phyloP scores from a whole-genome alignment of 2,888 invertebrate genomes.

The Pseudococcus viburni region DNA sequence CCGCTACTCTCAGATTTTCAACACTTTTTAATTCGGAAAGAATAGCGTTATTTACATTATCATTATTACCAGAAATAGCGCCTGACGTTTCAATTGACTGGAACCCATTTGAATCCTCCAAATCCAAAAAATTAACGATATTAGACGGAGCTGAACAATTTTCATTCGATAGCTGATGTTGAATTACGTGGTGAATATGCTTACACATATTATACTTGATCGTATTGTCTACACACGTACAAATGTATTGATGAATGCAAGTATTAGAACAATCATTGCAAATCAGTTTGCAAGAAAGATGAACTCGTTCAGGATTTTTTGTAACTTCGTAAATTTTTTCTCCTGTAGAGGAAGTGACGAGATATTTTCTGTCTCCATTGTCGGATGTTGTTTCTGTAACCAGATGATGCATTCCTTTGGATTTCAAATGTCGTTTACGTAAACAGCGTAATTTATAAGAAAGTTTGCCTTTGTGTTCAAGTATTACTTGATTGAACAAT shows the following conservation, averaged over 20 bases:
- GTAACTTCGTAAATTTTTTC: not conserved
- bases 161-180: not conserved
- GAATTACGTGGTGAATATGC: constrained; percentile 64
- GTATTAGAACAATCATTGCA: constrained; percentile 56
- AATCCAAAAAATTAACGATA: not conserved
- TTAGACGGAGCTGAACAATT: not conserved
- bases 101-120: not conserved
- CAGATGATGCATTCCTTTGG: not conserved
- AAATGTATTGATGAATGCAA: constrained; percentile 67
- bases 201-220: constrained; percentile 67
- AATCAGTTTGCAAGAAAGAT: not conserved
- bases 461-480: not conserved
- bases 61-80: not conserved
- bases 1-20: not conserved
- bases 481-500: not conserved
- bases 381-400: not conserved
- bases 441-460: not conserved
- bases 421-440: not conserved
- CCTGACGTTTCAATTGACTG: no score
- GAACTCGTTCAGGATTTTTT: not conserved
- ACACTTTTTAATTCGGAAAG: not conserved
- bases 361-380: not conserved
- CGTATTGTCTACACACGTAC: constrained; percentile 64
- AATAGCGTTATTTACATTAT: not conserved
- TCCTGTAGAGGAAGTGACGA: not conserved